Evolutionary conservation across 2,888 invertebrate genomes (phyloP).

Genomic region (Hylaea fasciaria): DNA sequence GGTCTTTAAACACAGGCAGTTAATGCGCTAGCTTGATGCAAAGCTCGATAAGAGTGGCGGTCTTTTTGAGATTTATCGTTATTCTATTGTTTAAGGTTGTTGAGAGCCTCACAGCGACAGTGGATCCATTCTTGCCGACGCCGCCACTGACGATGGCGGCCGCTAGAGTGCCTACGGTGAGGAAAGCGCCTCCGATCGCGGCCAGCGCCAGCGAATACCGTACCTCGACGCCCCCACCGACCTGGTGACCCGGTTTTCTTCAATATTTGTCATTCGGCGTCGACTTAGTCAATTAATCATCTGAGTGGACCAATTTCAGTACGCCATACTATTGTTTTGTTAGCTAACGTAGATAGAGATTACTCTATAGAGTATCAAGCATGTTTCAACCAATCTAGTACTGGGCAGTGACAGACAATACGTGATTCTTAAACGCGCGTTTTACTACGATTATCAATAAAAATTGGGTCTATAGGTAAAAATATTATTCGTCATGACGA

Average conservation of each 20-base stretch:
- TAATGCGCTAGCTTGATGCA: no score
- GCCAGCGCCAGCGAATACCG: slow-evolving; percentile 91
- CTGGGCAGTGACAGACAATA: no score
- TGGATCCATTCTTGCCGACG: slow-evolving; percentile 99
- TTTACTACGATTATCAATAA: no score
- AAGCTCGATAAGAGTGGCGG: no score
- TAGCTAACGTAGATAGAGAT: background rate
- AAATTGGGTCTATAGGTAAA: no score
- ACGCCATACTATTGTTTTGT: no score
- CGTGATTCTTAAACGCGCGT: no score
- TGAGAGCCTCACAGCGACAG: slow-evolving; percentile 94
- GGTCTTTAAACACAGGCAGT: no score
- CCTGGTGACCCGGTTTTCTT: slow-evolving; percentile 26
- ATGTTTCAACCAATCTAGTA: no score
- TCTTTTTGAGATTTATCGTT: no score
- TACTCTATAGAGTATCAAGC: background rate
- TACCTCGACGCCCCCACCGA: slow-evolving; percentile 85
- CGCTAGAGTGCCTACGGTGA: slow-evolving; percentile 90
- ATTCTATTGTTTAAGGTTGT: slow-evolving; percentile 9
- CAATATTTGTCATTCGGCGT: background rate
- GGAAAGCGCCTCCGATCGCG: slow-evolving; percentile 89
- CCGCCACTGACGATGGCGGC: slow-evolving; percentile 94
- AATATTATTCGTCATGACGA: no score
- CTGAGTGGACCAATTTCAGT: background rate
- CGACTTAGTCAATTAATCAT: background rate